Base-by-base conservation (phyloP, 2,888 invertebrate genomes). In the Strigamia maritima region DNA sequence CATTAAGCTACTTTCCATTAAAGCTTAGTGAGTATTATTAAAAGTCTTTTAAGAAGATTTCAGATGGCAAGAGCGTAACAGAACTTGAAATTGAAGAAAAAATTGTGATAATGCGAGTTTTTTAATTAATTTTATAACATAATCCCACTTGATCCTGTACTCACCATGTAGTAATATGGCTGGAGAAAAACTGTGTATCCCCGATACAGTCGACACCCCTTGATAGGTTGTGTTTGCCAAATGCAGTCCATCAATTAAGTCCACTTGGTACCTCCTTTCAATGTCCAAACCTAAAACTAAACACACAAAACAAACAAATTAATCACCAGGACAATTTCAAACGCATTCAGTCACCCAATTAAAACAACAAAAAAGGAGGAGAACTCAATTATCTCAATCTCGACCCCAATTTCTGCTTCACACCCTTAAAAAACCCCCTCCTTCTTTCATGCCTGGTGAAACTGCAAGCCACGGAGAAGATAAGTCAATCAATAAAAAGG, bases 211-310 rank as follows among this genome's bases (percentile, higher is more conserved):
- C 74, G 81, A 78, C 31, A 82, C 78, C 54, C 83, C 83, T 86
- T 88, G 89, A 85, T 90, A 90, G 85, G 91, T 90, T 86, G 90
- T 90, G 89, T 92, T 93, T 89, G 92, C 91, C 86, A 92, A 89
- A 87, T 92, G 91, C 87, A 93, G 89, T 85, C 92, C 91, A 87
- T 91, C 91, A 88, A 93, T 89, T 86, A 93, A 89, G 88, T 93
- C 93, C 89, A 93, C 90, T 84, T 89, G 85, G 49, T 78, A 80
- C 60, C 79, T 38, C 78, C 79, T 78, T 78, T 80, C 80, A 38
- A 80, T 77, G 19, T 80, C 79, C 31, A 80, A 75, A 70, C 80
- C 80, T 70, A 80, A 80, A 44, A 80, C 80, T 80, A 24, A 75
- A 65, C 12, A 70, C 26, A 77, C 7, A 54, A 22, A 77, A 77